Base-by-base conservation (phyloP, 2,113 vertebrate genomes). In the Paramisgurnus dabryanus region DNA sequence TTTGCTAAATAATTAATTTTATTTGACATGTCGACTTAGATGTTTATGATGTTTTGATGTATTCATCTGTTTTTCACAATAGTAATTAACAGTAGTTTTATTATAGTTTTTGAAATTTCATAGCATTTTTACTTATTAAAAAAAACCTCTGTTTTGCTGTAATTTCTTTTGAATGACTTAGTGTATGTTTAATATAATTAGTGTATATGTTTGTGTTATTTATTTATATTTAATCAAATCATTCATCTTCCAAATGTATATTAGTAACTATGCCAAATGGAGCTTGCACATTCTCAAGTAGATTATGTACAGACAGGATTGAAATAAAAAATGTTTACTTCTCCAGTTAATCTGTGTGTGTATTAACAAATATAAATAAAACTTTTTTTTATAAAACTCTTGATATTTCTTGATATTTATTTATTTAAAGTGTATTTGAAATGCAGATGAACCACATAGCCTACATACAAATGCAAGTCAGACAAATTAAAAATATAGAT, bases 251-350 rank as follows among this genome's bases (percentile, higher is more conserved):
- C 7, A 47, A n/a, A 74, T 45, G 7, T 5, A 15, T 74, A 7
- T 74, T 7, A 6, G 69, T 45, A 60, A 60, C 61, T 1, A 75
- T 47, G 72, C 72, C 72, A 75, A 75, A 75, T 63, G 12, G 63
- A 63, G 8, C 55, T 58, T 60, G 53, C n/a, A 45, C 45, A 45
- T 18, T 41, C 12, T 7, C 45, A 53, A 41, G n/a, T 41, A 41
- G n/a, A 17, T n/a, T 57, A 17, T 76, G 18, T 78, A 58, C 3
- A 57, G 11, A 57, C 47, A 50, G 18, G 15, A 15, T 58, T 43
- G 12, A 15, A 69, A 69, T 79, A 41, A 79, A 78, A 55, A 2
- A 12, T 75, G 39, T 63, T 47, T n/a, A 40, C 3, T 34, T n/a
- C 15, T 12, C 2, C 11, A 43, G 49, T 53, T 67, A 1, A 67